Evolutionary conservation across 2,113 vertebrate genomes (phyloP).

Genomic region (Phodopus roborovskii): DNA sequence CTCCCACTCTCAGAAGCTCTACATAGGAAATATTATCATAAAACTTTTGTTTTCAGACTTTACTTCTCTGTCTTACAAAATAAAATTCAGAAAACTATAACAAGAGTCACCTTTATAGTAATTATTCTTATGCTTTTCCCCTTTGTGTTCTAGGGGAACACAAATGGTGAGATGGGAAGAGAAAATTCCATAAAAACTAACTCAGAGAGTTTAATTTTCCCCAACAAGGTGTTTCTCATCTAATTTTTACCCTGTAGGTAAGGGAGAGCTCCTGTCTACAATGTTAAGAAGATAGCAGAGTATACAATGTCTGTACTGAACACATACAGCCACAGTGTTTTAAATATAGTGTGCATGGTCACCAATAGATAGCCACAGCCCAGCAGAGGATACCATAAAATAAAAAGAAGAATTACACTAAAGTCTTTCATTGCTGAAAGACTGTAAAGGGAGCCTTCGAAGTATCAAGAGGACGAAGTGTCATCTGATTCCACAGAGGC

Average conservation of each 20-base stretch:
- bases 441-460: background rate
- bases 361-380: background rate
- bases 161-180: background rate
- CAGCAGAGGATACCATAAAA: background rate
- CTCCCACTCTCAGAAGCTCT: background rate
- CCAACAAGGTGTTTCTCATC: background rate
- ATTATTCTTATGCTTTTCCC: background rate
- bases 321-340: background rate
- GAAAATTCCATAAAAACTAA: background rate
- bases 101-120: background rate
- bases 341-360: background rate
- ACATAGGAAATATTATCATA: background rate
- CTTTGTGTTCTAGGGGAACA: background rate
- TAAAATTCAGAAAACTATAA: background rate
- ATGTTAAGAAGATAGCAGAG: background rate
- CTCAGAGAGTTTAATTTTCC: slow-evolving; percentile 4
- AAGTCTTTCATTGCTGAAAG: background rate
- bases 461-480: background rate
- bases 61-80: background rate
- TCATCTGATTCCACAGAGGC: background rate
- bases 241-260: background rate
- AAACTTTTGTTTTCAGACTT: slow-evolving; percentile 25
- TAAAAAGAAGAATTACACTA: background rate
- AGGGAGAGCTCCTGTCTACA: background rate
- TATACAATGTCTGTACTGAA: background rate